Conservation (phyloP, 2,888 invertebrate species). For the Pristionchus arcanus region DNA sequence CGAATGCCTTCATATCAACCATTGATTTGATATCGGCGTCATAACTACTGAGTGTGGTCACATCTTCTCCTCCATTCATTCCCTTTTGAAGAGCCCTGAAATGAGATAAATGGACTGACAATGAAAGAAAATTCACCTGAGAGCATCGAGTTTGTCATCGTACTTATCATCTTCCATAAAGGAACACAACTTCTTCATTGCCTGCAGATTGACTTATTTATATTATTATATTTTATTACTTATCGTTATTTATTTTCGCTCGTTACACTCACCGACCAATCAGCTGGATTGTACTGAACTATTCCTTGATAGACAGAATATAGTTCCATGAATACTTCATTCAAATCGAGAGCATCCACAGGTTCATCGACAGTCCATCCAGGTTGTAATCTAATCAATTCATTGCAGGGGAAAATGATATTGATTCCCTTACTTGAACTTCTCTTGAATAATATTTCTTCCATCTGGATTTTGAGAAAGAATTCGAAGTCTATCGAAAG, state of each 20-base stretch:
- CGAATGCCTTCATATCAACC: neutral
- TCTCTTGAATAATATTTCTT: neutral
- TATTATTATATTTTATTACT: too few relatives aligned
- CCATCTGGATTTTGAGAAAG: neutral
- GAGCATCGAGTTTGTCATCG: constrained; percentile 6
- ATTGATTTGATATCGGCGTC: neutral
- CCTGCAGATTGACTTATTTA: neutral
- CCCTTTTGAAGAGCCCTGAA: constrained; percentile 67
- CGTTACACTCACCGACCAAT: constrained; percentile 80
- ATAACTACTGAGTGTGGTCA: neutral
- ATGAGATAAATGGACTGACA: neutral
- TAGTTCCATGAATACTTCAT: constrained; percentile 79
- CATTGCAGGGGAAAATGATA: too few relatives aligned
- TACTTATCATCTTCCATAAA: constrained; percentile 44
- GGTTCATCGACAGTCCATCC: neutral
- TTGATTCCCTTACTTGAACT: constrained; percentile 20
- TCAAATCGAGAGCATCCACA: constrained; percentile 7
- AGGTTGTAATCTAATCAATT: neutral
- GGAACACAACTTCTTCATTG: neutral
- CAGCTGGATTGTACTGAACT: constrained; percentile 95
- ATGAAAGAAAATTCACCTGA: neutral
- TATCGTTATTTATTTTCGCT: neutral
- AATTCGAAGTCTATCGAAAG: neutral
- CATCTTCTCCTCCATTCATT: neutral
- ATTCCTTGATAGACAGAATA: constrained; percentile 91